Conservation (phyloP, 2,797 vertebrate species). For the Eptatretus atami region DNA sequence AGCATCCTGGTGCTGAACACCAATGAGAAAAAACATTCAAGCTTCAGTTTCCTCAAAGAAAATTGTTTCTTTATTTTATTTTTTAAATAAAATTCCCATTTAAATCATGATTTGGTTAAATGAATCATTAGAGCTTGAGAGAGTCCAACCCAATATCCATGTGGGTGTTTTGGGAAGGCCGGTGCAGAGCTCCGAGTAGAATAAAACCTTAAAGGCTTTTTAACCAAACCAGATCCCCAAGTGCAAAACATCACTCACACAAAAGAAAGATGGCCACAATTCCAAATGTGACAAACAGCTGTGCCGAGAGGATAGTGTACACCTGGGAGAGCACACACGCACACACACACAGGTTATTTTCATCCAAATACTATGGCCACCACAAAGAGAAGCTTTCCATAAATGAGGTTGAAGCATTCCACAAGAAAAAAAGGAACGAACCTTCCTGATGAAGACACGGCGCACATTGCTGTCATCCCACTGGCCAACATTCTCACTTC, state of each 20-base stretch:
- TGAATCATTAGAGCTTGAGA: no score
- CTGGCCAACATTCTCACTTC: slow-evolving; percentile 5
- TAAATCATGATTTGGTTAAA: no score
- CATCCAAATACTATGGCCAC: background rate
- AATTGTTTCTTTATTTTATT: no score
- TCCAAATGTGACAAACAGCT: slow-evolving; percentile 14
- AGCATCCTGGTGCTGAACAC: no score
- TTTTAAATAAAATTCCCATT: no score
- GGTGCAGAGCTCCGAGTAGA: no score
- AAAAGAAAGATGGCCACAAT: slow-evolving; percentile 15
- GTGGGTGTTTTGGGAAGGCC: no score
- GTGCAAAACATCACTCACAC: slow-evolving; percentile 9
- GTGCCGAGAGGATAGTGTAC: slow-evolving; percentile 14
- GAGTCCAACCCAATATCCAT: no score
- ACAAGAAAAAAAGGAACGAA: background rate
- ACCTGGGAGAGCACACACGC: slow-evolving; percentile 10
- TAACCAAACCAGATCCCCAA: background rate
- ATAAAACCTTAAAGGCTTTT: no score
- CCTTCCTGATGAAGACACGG: slow-evolving; percentile 14
- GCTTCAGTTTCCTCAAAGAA: no score
- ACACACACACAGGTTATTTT: background rate
- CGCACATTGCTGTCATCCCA: slow-evolving; percentile 14
- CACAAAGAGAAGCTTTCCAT: background rate
- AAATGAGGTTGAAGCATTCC: background rate
- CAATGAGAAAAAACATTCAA: no score